Evolutionary conservation across 1,140 invertebrate genomes (phyloP).

Genomic region (Apis cerana): DNA sequence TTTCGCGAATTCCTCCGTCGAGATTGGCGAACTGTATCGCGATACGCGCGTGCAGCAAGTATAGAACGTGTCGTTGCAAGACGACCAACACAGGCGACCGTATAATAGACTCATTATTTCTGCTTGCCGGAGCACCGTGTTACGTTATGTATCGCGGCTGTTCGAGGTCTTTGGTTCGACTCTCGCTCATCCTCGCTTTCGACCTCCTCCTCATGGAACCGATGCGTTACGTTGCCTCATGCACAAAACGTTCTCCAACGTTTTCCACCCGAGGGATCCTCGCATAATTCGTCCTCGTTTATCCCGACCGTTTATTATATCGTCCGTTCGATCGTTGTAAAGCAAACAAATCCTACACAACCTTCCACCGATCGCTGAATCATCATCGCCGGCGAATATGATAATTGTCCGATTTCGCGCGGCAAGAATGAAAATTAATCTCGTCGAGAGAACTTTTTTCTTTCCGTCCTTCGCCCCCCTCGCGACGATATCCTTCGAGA

Average conservation of each 20-base stretch:
- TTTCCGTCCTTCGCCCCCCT: no score
- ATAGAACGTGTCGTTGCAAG: conserved; percentile 56
- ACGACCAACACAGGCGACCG: conserved; percentile 70
- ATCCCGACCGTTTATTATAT: background rate
- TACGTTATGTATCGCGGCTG: conserved; percentile 75
- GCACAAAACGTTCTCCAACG: conserved; percentile 2
- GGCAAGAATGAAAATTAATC: background rate
- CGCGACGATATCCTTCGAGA: no score
- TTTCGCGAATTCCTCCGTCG: background rate
- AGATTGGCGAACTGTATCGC: conserved; percentile 39
- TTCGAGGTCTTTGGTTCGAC: conserved; percentile 74
- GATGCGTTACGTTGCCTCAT: conserved; percentile 46
- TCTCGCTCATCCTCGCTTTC: conserved; percentile 79
- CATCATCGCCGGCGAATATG: background rate
- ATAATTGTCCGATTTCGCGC: background rate
- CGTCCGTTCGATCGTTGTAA: background rate
- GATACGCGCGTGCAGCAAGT: conserved; percentile 1
- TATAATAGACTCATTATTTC: conserved; percentile 79
- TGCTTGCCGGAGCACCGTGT: conserved; percentile 73
- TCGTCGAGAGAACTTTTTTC: no score
- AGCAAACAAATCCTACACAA: background rate
- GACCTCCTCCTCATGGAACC: conserved; percentile 72
- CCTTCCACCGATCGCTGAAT: background rate
- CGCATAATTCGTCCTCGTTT: background rate
- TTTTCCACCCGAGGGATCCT: conserved; percentile 18